These are phyloP conservation scores for Agelastica alni DNA, from an alignment of 2,888 invertebrate species.

Conservation along the genomic window DNA sequence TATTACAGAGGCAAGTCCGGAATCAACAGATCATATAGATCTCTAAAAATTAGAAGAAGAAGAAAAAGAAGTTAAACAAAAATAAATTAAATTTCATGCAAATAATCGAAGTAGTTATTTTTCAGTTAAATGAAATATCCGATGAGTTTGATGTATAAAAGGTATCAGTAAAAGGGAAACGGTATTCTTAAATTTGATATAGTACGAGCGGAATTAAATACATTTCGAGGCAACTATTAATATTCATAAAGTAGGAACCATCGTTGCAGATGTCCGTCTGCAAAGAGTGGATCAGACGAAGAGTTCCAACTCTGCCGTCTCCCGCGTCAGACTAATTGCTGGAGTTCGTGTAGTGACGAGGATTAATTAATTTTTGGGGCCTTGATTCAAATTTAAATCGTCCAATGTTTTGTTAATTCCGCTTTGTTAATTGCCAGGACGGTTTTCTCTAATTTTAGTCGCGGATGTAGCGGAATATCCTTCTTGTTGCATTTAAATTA, in stretches of 20 bases:
- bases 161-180: no score
- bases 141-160: no score
- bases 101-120: no score
- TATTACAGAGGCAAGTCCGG: no score
- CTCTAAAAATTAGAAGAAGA: no score
- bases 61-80: not conserved
- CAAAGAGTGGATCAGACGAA: conserved; percentile 35
- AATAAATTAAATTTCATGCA: no score
- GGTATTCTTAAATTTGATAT: no score
- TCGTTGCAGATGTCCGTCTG: conserved; percentile 43
- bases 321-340: conserved; percentile 54
- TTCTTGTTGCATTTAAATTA: not conserved
- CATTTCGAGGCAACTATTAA: conserved; percentile 44
- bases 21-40: no score
- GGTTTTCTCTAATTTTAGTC: conserved; percentile 40
- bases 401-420: conserved; percentile 57
- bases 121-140: no score
- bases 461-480: not conserved
- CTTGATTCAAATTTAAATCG: conserved; percentile 58
- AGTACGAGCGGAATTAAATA: not conserved
- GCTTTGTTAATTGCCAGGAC: conserved; percentile 56
- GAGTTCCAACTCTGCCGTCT: conserved; percentile 42
- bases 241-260: conserved; percentile 51
- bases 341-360: conserved; percentile 56
- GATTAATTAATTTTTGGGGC: conserved; percentile 57